Evolutionary conservation across 2,888 invertebrate genomes (phyloP), one percentile per base, ranked within the genome.

Genomic region (Empis stercorea): DNA sequence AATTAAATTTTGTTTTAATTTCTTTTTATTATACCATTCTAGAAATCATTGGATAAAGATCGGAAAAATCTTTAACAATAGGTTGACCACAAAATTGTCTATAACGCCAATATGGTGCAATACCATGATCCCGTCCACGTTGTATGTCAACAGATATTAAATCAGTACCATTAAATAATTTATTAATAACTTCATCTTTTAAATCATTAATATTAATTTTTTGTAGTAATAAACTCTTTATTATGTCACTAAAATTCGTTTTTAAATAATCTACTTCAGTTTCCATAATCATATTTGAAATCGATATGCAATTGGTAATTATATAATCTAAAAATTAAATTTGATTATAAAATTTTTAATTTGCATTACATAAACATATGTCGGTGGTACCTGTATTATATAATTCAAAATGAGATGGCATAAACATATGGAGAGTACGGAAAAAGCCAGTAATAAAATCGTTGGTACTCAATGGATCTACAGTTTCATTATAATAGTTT

Each of bases 361-460:
- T 34, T 34, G 3, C 7, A 13, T 5, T n/a, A 34, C 7, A 34
- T 4, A 34, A 13, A 34, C 7, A n/a, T n/a, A n/a, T n/a, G n/a
- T n/a, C n/a, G n/a, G n/a, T n/a, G n/a, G n/a, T 23, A 58, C 59
- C 15, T 50, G 55, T 30, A 74, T 66, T 48, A 73, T 59, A 15
- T 71, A 69, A 34, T 6, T 51, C 32, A 11, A 49, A 36, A 43
- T 41, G 9, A n/a, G 20, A 17, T 11, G 51, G 51, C 9, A 42
- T 40, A 32, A 79, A 72, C 1, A 84, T 81, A 63, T 89, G 88
- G 1, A 87, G 85, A 59, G 85, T 81, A 57, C 88, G 71, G 70
- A 83, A 81, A 10, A 85, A 87, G 1, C 86, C 86, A 0, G 81
- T 72, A 1, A 85, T 76, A 62, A 87, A 88, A 57, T 82, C 85